These are phyloP conservation scores for Rhabditoides inermis DNA, from an alignment of 2,888 invertebrate genomes.

Conservation along the genomic window DNA sequence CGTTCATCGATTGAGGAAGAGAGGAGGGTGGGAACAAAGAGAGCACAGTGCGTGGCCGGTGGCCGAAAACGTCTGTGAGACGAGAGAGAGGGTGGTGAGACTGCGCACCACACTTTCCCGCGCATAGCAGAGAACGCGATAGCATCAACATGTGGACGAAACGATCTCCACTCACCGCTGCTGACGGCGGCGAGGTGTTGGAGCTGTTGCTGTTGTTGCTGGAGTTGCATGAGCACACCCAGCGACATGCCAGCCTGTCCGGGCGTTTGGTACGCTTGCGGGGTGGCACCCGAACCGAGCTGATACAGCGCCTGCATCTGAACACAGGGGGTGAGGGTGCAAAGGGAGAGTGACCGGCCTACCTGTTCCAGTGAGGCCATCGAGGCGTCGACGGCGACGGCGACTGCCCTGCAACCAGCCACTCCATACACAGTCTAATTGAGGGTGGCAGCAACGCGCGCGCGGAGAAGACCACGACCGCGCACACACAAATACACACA, in stretches of 20 bases:
- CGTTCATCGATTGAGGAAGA: not conserved
- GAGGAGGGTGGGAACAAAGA: not conserved
- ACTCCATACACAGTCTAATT: no score
- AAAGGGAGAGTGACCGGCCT: not conserved
- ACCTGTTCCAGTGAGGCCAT: not conserved
- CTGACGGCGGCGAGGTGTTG: no score
- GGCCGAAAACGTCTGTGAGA: not conserved
- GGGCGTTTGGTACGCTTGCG: conserved; percentile 9
- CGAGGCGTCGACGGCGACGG: no score
- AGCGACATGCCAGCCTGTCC: conserved; percentile 1
- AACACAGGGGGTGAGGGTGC: not conserved
- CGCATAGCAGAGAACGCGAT: not conserved
- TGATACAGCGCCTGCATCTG: conserved; percentile 9
- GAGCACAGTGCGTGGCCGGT: not conserved
- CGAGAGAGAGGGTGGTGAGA: not conserved
- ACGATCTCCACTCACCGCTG: no score
- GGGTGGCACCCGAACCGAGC: conserved; percentile 6
- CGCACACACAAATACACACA: no score
- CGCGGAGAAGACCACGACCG: no score
- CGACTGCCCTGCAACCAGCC: no score
- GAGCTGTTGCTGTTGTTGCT: not conserved
- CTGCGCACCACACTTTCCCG: conserved; percentile 1
- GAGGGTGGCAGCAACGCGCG: no score
- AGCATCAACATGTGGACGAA: no score
- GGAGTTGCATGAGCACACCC: conserved; percentile 1